These are phyloP conservation scores for Vanessa atalanta DNA, from an alignment of 1,140 invertebrate genomes.

Conservation along the genomic window DNA sequence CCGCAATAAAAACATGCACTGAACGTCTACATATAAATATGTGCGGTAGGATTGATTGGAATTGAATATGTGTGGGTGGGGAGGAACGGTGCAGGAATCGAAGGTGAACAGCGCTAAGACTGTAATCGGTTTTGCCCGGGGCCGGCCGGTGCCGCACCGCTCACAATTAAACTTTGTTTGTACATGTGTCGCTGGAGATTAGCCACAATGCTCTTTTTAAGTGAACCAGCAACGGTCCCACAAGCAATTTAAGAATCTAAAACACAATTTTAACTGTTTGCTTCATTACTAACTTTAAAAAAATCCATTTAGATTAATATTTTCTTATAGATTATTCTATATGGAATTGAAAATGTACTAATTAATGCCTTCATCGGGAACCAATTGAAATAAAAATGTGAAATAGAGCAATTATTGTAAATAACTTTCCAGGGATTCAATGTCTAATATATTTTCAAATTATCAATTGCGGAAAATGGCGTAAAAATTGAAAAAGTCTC, in stretches of 20 bases:
- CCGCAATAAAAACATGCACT: slow-evolving; percentile 75
- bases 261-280: slow-evolving; percentile 59
- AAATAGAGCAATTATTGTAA: too few relatives aligned
- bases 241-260: slow-evolving; percentile 73
- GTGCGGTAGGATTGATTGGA: slow-evolving; percentile 77
- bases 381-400: too few relatives aligned
- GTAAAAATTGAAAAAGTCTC: not conserved
- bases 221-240: slow-evolving; percentile 66
- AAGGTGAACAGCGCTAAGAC: slow-evolving; percentile 78
- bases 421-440: too few relatives aligned
- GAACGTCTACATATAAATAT: slow-evolving; percentile 78
- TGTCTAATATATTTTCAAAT: not conserved
- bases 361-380: too few relatives aligned
- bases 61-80: slow-evolving; percentile 73
- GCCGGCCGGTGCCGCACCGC: slow-evolving; percentile 63
- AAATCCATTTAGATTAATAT: not conserved
- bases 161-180: slow-evolving; percentile 81
- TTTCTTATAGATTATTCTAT: too few relatives aligned
- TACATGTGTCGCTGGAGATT: slow-evolving; percentile 79
- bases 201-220: slow-evolving; percentile 79
- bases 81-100: slow-evolving; percentile 59
- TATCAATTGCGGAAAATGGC: not conserved
- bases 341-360: too few relatives aligned
- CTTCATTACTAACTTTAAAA: not conserved
- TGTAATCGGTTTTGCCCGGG: slow-evolving; percentile 79